phyloP scores from a whole-genome alignment of 2,797 vertebrate genomes.

The Myotis findleyi region DNA sequence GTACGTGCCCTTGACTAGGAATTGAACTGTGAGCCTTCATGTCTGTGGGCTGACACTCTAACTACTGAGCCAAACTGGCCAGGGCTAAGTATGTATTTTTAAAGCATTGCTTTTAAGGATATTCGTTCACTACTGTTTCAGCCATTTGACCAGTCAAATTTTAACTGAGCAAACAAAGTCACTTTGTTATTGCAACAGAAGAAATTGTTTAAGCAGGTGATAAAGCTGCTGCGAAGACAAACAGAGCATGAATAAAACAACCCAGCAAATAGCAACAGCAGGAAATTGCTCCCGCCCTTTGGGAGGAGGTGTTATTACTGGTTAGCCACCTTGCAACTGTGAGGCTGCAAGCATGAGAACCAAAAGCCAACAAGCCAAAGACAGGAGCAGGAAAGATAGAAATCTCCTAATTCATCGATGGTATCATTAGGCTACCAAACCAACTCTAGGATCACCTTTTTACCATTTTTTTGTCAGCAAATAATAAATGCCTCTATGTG shows the following conservation, averaged over 20 bases:
- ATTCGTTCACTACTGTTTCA: not conserved
- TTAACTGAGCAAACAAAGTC: not conserved
- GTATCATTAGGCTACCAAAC: not conserved
- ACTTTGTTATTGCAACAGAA: not conserved
- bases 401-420: not conserved
- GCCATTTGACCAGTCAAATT: not conserved
- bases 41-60: too few relatives aligned
- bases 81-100: not conserved
- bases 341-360: not conserved
- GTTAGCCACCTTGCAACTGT: not conserved
- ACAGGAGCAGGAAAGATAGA: not conserved
- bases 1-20: too few relatives aligned
- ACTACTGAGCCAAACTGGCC: too few relatives aligned
- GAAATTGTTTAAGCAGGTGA: not conserved
- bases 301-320: not conserved
- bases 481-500: not conserved
- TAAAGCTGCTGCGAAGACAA: not conserved
- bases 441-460: not conserved
- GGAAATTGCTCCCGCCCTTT: not conserved
- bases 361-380: not conserved
- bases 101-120: not conserved
- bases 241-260: not conserved
- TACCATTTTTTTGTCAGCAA: conserved; percentile 6
- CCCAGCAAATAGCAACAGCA: not conserved
- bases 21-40: too few relatives aligned